Evolutionary conservation across 2,113 vertebrate species (phyloP).

Genomic region (Tricholaema leucomelas): DNA sequence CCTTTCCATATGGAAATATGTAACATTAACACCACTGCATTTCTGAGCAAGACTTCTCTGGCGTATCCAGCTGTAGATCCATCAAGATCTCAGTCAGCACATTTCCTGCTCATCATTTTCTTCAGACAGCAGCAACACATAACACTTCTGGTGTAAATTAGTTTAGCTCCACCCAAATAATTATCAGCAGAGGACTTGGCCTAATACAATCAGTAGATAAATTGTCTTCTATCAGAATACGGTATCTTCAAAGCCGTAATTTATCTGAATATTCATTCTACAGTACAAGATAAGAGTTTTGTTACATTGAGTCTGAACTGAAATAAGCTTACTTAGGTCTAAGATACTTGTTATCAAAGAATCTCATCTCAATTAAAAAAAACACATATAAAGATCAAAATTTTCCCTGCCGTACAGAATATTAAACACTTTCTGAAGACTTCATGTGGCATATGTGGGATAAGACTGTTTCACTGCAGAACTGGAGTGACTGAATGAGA

Average conservation of each 20-base stretch:
- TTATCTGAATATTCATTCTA: background rate
- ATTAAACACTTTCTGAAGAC: background rate
- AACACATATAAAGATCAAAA: background rate
- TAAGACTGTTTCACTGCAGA: background rate
- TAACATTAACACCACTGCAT: background rate
- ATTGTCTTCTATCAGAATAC: background rate
- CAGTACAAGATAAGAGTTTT: background rate
- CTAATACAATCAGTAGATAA: slow-evolving; percentile 16
- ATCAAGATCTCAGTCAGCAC: background rate
- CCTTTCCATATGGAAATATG: background rate
- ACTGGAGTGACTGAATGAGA: background rate
- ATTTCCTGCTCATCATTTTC: background rate
- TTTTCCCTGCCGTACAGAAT: background rate
- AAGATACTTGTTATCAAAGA: background rate
- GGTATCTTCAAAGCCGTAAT: slow-evolving; percentile 13
- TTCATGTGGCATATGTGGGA: background rate
- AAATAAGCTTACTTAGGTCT: background rate
- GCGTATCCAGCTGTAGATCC: background rate
- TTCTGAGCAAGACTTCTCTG: background rate
- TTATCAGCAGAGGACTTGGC: background rate
- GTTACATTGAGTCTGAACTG: background rate
- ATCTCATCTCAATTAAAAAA: background rate
- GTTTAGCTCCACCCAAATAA: slow-evolving; percentile 15
- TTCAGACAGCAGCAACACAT: background rate
- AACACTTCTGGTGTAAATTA: background rate